Base-by-base conservation (phyloP, 2,888 invertebrate genomes). In the Isoperla grammatica region DNA sequence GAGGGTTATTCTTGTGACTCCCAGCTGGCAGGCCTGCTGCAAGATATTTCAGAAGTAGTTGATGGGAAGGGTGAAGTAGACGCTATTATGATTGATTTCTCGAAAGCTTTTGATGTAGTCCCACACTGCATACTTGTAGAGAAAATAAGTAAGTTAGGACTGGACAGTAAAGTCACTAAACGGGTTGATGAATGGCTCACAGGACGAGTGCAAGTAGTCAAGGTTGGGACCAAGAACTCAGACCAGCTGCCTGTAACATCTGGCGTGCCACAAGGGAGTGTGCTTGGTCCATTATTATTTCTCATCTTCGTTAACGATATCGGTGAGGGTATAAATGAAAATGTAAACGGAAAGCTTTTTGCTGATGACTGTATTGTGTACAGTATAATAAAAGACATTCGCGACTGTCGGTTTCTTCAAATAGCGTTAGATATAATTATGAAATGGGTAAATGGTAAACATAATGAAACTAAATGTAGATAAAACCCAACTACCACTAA, bases 71-170 rank as follows among this genome's bases (percentile, higher is more conserved):
- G 45, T 6, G 45, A n/a, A n/a, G n/a, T n/a, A n/a, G n/a, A n/a
- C n/a, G n/a, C n/a, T n/a, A n/a, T n/a, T n/a, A n/a, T n/a, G n/a
- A n/a, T n/a, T n/a, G n/a, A n/a, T n/a, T n/a, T n/a, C n/a, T n/a
- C n/a, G n/a, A n/a, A n/a, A n/a, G 45, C 45, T 20, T 45, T 45
- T 45, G 45, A 45, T 15, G 45, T 45, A 17, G 45, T 45, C 9
- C 45, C 45, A 11, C 45, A 45, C 15, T 19, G 19, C 19, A 17
- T 11, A 45, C 45, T 45, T 5, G 19, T 45, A 11, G 45, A 45
- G 17, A 45, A 45, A 45, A 45, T 45, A 5, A 45, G 19, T 15
- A 5, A 20, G 4, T 20, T 45, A 15, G 45, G 45, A 45, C 15
- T 45, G 3, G 45, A 45, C 19, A 17, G 15, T 17, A 45, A 45